Evolutionary conservation across 1,140 invertebrate genomes (phyloP).

Genomic region (Drosophila simulans): DNA sequence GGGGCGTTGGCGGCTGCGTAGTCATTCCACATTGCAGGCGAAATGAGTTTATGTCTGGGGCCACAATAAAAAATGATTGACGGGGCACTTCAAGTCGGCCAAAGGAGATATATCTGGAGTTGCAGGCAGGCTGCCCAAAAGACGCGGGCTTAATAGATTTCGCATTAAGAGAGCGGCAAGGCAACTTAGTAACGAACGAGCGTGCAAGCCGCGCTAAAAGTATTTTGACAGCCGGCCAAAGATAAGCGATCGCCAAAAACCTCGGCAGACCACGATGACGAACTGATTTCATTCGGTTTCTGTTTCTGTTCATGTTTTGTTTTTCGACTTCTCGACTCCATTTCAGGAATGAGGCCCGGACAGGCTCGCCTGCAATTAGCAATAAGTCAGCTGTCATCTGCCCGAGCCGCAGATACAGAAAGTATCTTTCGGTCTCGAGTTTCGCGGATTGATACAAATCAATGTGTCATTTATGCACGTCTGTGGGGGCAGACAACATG

Average conservation of each 20-base stretch:
- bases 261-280: slow-evolving; percentile 57
- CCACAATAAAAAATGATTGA: slow-evolving; percentile 83
- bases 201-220: slow-evolving; percentile 66
- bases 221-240: slow-evolving; percentile 72
- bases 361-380: slow-evolving; percentile 69
- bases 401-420: slow-evolving; percentile 35
- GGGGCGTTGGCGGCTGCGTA: slow-evolving; percentile 68
- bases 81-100: slow-evolving; percentile 72
- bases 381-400: slow-evolving; percentile 79
- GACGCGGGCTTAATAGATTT: slow-evolving; percentile 38
- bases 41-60: slow-evolving; percentile 81
- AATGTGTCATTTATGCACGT: slow-evolving; percentile 54
- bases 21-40: slow-evolving; percentile 62
- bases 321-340: slow-evolving; percentile 11
- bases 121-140: slow-evolving; percentile 16
- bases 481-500: slow-evolving; percentile 58
- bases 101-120: slow-evolving; percentile 40
- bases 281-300: slow-evolving; percentile 69
- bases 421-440: slow-evolving; percentile 57
- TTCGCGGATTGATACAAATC: slow-evolving; percentile 75
- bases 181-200: slow-evolving; percentile 46
- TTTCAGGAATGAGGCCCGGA: background rate
- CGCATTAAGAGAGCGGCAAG: slow-evolving; percentile 43
- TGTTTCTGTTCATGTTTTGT: slow-evolving; percentile 12
- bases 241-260: slow-evolving; percentile 74